Base-by-base conservation (phyloP, 2,888 invertebrate genomes). In the Cheilosia vernalis region DNA sequence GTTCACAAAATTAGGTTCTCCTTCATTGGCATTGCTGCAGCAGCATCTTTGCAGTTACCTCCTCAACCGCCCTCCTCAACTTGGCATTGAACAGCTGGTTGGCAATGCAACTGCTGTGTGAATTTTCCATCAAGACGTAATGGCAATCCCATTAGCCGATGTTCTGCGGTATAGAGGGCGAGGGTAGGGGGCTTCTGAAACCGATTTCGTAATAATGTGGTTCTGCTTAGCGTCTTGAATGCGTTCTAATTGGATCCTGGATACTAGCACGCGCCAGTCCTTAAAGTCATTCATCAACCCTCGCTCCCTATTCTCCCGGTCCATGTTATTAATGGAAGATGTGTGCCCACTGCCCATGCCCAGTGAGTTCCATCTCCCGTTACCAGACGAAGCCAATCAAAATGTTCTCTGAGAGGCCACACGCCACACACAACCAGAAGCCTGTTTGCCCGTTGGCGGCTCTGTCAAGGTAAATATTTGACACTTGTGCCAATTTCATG, bases 61-160 rank as follows among this genome's bases (percentile, higher is more conserved):
- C 13, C 47, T 33, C n/a, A n/a, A n/a, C 37, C 37, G 9, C 9
- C 37, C 37, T 2, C 9, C 13, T 1, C 21, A 42, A 24, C 55
- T 63, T 47, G 61, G 47, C 33, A 24, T 27, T 63, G 47, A 69
- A 70, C 64, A 40, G 10, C 53, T 53, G 51, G 44, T 63, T 56
- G 42, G 56, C 58, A 27, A 21, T 72, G 33, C 56, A 44, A 13
- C 21, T 30, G 30, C 10, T n/a, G 60, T 27, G 13, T 67, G 66
- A 66, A 80, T 66, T 73, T 55, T 60, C 53, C 64, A 64, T 80
- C 47, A 47, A 53, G 44, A 17, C 27, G 27, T 80, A 73, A 73
- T 67, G 47, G 61, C 47, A 73, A 67, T 67, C 66, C 66, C 73
- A 66, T 80, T 80, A 80, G 40, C 80, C 74, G 37, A 55, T 80